phyloP scores from a whole-genome alignment of 2,797 vertebrate genomes.

The Anabacerthia variegaticeps region DNA sequence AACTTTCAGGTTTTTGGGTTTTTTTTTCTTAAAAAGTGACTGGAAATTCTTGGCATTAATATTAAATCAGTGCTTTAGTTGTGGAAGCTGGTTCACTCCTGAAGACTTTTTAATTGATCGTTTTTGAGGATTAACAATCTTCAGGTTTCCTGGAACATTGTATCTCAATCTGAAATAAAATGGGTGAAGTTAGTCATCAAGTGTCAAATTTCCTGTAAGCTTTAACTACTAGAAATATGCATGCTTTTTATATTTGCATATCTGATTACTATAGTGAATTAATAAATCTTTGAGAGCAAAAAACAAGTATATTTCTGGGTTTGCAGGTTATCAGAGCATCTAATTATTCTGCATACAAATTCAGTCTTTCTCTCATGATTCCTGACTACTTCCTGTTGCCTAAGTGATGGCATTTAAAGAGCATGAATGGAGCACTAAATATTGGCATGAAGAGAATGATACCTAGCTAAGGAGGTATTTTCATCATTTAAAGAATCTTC shows the following conservation, averaged over 20 bases:
- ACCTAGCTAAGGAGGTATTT: background rate
- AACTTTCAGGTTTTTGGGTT: background rate
- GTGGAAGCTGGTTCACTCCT: slow-evolving; percentile 68
- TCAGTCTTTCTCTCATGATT: background rate
- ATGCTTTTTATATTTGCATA: slow-evolving; percentile 9
- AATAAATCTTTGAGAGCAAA: background rate
- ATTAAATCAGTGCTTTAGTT: slow-evolving; percentile 68
- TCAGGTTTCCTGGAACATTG: slow-evolving; percentile 53
- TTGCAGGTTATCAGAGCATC: background rate
- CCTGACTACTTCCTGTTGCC: background rate
- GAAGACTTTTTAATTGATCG: slow-evolving; percentile 56
- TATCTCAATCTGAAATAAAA: slow-evolving; percentile 72
- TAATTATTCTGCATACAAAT: slow-evolving; percentile 15
- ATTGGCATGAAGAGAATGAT: background rate
- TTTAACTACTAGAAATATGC: background rate
- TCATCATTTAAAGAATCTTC: background rate
- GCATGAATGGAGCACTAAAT: background rate
- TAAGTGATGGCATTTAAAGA: background rate
- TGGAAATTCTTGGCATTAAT: background rate
- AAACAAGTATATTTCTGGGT: background rate
- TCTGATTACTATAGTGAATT: slow-evolving; percentile 30
- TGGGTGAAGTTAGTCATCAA: slow-evolving; percentile 15
- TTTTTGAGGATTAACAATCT: slow-evolving; percentile 67
- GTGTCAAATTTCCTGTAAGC: background rate
- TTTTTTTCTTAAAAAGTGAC: background rate